Evolutionary conservation across 1,140 invertebrate species (phyloP).

Genomic region (Arion vulgaris): DNA sequence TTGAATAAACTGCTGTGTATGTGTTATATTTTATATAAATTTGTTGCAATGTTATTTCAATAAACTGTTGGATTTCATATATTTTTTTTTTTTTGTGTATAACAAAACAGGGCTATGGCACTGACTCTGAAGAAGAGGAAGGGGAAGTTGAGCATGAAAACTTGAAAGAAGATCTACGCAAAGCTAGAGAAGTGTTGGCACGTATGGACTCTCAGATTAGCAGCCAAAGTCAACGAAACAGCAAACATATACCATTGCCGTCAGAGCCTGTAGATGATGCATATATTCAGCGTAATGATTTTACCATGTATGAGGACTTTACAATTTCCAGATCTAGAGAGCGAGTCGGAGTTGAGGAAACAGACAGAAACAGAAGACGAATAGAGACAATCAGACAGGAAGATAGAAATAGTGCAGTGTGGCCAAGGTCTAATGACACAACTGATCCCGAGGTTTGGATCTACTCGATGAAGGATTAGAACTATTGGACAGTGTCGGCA

Average conservation of each 20-base stretch:
- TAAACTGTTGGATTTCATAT: no score
- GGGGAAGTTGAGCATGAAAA: conserved; percentile 67
- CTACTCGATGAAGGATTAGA: conserved; percentile 37
- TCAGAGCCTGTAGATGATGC: conserved; percentile 25
- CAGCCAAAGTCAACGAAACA: conserved; percentile 38
- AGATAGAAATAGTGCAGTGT: not conserved
- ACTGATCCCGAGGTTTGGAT: not conserved
- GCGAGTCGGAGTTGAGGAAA: conserved; percentile 12
- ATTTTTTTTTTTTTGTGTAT: not conserved
- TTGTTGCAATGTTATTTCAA: no score
- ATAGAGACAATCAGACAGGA: not conserved
- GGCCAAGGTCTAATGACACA: not conserved
- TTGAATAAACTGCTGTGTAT: no score
- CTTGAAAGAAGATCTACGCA: conserved; percentile 39
- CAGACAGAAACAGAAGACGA: not conserved
- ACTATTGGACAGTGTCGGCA: conserved; percentile 23
- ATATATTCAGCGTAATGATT: not conserved
- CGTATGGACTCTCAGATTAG: conserved; percentile 42
- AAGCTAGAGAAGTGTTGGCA: conserved; percentile 40
- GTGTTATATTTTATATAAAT: no score
- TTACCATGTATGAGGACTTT: conserved; percentile 39
- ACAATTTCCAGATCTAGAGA: conserved; percentile 41
- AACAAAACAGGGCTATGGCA: conserved; percentile 64
- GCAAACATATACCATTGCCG: not conserved
- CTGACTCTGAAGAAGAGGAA: conserved; percentile 67